A percentile compares a stretch with the other conserved stretches of the same genome.
phyloP scores from a whole-genome alignment of 2,888 invertebrate species.

The Steinernema hermaphroditum region DNA sequence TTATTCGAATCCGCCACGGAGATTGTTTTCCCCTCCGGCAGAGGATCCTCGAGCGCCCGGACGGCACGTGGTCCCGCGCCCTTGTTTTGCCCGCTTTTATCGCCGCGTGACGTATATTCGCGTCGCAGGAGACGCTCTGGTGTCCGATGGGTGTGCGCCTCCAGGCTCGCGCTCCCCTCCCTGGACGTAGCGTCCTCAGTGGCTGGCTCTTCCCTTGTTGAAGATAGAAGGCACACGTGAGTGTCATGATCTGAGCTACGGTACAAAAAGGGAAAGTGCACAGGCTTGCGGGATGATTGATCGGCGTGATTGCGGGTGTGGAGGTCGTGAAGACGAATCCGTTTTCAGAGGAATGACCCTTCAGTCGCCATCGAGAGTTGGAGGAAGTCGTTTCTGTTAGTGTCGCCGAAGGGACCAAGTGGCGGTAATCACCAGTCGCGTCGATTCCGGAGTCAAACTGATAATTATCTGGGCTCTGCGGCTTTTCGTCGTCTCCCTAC shows the following conservation, averaged over 20 bases:
- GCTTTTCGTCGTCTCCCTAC: background rate
- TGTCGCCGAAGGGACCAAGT: background rate
- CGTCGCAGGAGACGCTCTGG: too few species aligned
- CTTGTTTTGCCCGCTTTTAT: background rate
- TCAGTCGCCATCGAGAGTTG: background rate
- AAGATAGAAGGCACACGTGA: too few species aligned
- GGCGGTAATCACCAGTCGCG: background rate
- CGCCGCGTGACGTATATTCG: too few species aligned
- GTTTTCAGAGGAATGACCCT: conserved; percentile 24
- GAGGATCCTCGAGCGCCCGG: conserved; percentile 20
- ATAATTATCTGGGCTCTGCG: conserved; percentile 16
- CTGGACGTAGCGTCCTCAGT: too few species aligned
- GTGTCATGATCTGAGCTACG: too few species aligned
- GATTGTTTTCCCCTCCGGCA: too few species aligned
- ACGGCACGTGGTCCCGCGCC: conserved; percentile 21
- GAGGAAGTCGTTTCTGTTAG: background rate
- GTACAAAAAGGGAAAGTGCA: background rate
- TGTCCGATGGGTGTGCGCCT: too few species aligned
- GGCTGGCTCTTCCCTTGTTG: too few species aligned
- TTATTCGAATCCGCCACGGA: too few species aligned
- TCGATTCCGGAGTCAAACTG: background rate
- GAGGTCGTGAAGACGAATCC: background rate
- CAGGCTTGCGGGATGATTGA: conserved; percentile 9
- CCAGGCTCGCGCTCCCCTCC: too few species aligned
- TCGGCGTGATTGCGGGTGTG: background rate